These are phyloP conservation scores for Acanthosepion esculentum DNA, from an alignment of 2,888 invertebrate genomes.

Conservation along the genomic window DNA sequence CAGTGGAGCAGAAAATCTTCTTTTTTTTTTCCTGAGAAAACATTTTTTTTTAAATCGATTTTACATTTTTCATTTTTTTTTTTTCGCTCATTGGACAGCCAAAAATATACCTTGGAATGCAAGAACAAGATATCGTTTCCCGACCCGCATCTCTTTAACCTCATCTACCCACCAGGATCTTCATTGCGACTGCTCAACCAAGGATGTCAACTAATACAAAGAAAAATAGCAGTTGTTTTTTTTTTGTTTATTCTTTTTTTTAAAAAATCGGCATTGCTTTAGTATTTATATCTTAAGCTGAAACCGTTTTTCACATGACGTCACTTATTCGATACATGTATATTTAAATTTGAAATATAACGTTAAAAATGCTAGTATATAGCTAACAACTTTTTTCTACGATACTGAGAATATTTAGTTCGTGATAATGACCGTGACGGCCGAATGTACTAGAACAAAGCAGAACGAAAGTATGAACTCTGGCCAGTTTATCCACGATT, in stretches of 20 bases:
- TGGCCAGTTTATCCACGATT: too few species aligned
- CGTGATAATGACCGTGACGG: too few species aligned
- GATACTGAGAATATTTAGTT: too few species aligned
- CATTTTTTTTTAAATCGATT: neutral
- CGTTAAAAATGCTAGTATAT: too few species aligned
- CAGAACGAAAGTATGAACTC: too few species aligned
- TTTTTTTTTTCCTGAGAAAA: neutral
- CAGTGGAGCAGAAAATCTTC: neutral
- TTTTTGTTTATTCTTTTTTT: neutral
- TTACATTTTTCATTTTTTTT: neutral
- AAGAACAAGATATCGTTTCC: neutral
- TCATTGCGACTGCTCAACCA: neutral
- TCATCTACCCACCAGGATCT: neutral
- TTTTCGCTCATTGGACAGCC: constrained; percentile 1
- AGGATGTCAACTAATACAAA: neutral
- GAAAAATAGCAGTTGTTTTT: neutral
- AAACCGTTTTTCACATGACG: too few species aligned
- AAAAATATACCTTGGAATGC: neutral
- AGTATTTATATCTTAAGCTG: neutral
- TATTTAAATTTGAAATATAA: too few species aligned
- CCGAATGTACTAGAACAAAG: too few species aligned
- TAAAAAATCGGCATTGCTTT: neutral
- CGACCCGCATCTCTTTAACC: neutral
- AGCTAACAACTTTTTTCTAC: too few species aligned
- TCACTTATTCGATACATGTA: too few species aligned